Percentiles rank a stretch among this genome's conserved stretches.
phyloP scores from a whole-genome alignment of 2,888 invertebrate genomes.

The Ormia ochracea region DNA sequence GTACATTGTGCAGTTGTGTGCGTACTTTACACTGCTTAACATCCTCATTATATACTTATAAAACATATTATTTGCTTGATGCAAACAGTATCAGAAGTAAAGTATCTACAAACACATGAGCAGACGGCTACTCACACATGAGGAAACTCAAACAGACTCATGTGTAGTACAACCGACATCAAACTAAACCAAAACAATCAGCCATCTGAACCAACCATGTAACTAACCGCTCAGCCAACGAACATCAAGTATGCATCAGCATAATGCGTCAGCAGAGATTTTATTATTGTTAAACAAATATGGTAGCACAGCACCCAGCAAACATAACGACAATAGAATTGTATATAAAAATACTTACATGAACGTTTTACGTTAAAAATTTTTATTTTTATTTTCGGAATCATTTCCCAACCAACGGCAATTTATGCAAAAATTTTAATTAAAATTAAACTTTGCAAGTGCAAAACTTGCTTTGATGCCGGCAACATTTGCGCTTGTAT shows the following conservation, averaged over 20 bases:
- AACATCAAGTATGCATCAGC: slow-evolving; percentile 59
- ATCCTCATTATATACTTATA: slow-evolving; percentile 58
- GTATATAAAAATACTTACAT: too few species aligned
- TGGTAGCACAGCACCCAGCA: slow-evolving; percentile 17
- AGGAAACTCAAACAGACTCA: background rate
- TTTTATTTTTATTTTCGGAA: too few species aligned
- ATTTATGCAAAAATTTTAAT: background rate
- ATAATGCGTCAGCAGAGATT: slow-evolving; percentile 60
- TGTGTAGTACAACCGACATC: background rate
- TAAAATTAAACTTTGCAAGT: background rate
- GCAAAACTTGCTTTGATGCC: background rate
- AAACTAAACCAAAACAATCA: slow-evolving; percentile 36
- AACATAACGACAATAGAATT: background rate
- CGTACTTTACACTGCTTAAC: slow-evolving; percentile 32
- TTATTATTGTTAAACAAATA: slow-evolving; percentile 59
- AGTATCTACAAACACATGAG: background rate
- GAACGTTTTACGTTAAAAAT: too few species aligned
- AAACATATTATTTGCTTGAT: slow-evolving; percentile 53
- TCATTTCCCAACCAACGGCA: too few species aligned
- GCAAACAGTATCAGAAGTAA: slow-evolving; percentile 35
- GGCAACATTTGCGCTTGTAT: background rate
- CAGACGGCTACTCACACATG: background rate
- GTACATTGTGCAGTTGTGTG: background rate
- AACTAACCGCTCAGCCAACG: slow-evolving; percentile 25
- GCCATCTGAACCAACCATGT: slow-evolving; percentile 12